Evolutionary conservation across 2,888 invertebrate species (phyloP).

Genomic region (Ditula angustiorana): DNA sequence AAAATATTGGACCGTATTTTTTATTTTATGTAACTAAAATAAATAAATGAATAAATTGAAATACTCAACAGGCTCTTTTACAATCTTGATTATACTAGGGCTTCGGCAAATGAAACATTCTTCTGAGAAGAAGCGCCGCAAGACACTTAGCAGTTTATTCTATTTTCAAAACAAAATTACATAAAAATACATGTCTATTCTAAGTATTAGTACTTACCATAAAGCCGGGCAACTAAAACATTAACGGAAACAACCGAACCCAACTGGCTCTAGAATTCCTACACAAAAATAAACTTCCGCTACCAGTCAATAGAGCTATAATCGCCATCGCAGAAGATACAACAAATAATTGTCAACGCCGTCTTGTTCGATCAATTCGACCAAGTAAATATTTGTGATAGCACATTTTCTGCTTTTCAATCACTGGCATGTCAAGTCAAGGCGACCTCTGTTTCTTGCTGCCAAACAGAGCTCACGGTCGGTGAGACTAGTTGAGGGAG

Average conservation of each 20-base stretch:
- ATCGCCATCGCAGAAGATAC: slow-evolving; percentile 7
- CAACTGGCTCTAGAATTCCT: neutral
- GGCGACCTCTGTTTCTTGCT: slow-evolving; percentile 46
- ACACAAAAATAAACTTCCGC: neutral
- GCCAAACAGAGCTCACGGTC: slow-evolving; percentile 41
- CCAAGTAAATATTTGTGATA: slow-evolving; percentile 36
- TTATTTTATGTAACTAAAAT: no score
- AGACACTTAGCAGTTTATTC: no score
- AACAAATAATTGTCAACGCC: slow-evolving; percentile 26
- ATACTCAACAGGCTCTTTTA: no score
- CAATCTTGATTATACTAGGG: no score
- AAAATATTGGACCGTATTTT: no score
- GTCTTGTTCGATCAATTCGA: slow-evolving; percentile 25
- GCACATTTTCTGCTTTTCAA: slow-evolving; percentile 44
- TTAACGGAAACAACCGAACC: neutral
- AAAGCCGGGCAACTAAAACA: no score
- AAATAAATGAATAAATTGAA: no score
- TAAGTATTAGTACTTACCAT: no score
- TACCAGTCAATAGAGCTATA: neutral
- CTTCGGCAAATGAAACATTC: no score
- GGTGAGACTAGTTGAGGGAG: slow-evolving; percentile 15
- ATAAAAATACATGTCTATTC: no score
- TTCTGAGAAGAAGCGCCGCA: no score
- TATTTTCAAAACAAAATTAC: no score
- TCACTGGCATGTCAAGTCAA: slow-evolving; percentile 49